Evolutionary conservation across 2,888 invertebrate genomes (phyloP).

Genomic region (Notocelia uddmanniana): DNA sequence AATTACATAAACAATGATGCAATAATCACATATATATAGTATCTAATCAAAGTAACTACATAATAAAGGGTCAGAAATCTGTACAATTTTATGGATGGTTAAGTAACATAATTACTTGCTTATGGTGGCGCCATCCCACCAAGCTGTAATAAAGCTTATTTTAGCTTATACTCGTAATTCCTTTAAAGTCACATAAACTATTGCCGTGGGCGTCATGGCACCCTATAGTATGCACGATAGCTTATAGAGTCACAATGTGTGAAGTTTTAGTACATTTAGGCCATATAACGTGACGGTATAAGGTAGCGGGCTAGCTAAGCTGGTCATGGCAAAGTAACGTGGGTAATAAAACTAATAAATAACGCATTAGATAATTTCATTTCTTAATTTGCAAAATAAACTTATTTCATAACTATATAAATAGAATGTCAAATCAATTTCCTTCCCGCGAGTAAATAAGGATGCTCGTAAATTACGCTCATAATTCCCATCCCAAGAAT

Average conservation of each 20-base stretch:
- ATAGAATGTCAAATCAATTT: conserved; percentile 1
- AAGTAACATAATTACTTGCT: neutral
- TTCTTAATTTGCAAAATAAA: too few relatives aligned
- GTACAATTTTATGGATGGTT: neutral
- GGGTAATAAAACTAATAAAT: neutral
- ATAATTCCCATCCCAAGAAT: conserved; percentile 37
- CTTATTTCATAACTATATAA: conserved; percentile 5
- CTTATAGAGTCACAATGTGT: too few relatives aligned
- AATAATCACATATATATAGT: neutral
- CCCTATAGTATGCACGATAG: too few relatives aligned
- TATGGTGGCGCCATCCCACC: too few relatives aligned
- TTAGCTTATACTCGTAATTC: too few relatives aligned
- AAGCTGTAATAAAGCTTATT: too few relatives aligned
- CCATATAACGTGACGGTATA: too few relatives aligned
- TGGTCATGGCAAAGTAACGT: neutral
- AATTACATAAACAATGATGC: neutral
- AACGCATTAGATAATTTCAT: neutral
- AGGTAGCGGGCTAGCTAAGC: too few relatives aligned
- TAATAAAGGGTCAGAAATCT: neutral
- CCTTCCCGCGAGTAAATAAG: conserved; percentile 25
- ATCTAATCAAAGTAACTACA: neutral
- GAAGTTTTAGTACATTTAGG: too few relatives aligned
- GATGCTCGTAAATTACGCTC: conserved; percentile 24
- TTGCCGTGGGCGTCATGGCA: too few relatives aligned
- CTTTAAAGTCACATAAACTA: too few relatives aligned